Conservation (phyloP, 2,113 vertebrate species). For the Paramisgurnus dabryanus region DNA sequence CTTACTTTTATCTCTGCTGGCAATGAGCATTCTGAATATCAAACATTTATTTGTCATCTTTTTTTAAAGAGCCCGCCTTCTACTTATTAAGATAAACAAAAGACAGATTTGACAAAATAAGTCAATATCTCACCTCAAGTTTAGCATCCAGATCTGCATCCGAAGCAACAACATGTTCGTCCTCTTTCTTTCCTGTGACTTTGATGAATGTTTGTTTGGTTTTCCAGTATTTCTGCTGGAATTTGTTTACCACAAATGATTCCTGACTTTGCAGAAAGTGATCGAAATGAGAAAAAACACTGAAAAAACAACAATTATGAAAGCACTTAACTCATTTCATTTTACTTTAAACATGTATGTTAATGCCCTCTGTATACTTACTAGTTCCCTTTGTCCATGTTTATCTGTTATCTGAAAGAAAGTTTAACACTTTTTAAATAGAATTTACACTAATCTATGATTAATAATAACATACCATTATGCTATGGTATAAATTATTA, state of each 20-base stretch:
- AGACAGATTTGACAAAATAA: background rate
- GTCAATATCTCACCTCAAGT: constrained; percentile 81
- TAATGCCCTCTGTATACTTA: constrained; percentile 58
- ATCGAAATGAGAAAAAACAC: constrained; percentile 83
- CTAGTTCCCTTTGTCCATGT: constrained; percentile 71
- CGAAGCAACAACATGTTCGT: constrained; percentile 93
- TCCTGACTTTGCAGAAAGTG: constrained; percentile 87
- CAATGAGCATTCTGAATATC: background rate
- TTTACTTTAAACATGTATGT: background rate
- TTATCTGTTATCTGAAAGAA: constrained; percentile 52
- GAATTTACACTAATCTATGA: background rate
- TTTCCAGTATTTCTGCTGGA: constrained; percentile 97
- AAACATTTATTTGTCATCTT: too few species aligned
- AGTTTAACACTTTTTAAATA: background rate
- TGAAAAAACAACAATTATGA: constrained; percentile 49
- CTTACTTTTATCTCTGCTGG: too few species aligned
- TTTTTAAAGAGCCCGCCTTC: background rate
- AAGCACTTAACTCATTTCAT: too few species aligned
- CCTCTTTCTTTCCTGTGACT: constrained; percentile 95
- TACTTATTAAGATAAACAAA: too few species aligned
- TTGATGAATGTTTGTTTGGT: constrained; percentile 96
- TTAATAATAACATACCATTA: too few species aligned
- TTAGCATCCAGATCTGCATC: constrained; percentile 96
- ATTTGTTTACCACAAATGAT: constrained; percentile 94
- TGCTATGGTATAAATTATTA: too few species aligned